Evolutionary conservation across 1,140 invertebrate genomes (phyloP).

Genomic region (Solen grandis): DNA sequence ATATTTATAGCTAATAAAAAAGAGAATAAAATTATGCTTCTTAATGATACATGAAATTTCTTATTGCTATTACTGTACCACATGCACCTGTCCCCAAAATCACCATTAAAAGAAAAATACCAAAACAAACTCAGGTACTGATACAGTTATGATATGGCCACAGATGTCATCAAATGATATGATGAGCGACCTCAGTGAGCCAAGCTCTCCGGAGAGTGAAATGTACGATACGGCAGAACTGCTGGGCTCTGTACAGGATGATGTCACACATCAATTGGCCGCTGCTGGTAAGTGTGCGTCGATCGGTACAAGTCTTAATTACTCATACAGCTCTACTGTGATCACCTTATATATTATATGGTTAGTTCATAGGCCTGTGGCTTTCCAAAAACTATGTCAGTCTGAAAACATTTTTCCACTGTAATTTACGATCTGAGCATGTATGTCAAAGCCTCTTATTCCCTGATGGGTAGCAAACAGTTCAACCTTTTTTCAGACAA

Average conservation of each 20-base stretch:
- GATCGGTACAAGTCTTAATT: too few species aligned
- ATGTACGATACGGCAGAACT: constrained; percentile 81
- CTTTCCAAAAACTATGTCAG: too few species aligned
- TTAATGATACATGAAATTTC: background rate
- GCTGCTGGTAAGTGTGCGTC: constrained; percentile 87
- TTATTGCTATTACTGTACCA: constrained; percentile 28
- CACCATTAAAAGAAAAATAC: too few species aligned
- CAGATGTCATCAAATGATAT: constrained; percentile 69
- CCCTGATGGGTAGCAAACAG: too few species aligned
- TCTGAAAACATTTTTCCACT: too few species aligned
- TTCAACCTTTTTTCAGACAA: too few species aligned
- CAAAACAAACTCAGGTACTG: too few species aligned
- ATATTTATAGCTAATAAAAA: constrained; percentile 10
- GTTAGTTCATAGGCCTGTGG: too few species aligned
- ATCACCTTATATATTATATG: too few species aligned
- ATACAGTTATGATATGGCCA: constrained; percentile 33
- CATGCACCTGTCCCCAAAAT: constrained; percentile 53
- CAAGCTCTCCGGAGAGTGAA: constrained; percentile 81
- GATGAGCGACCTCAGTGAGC: constrained; percentile 75
- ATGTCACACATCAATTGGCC: constrained; percentile 96
- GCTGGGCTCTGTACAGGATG: constrained; percentile 85
- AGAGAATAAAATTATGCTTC: constrained; percentile 28
- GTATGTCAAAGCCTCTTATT: too few species aligned
- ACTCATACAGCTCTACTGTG: too few species aligned
- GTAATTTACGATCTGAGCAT: too few species aligned